Conservation (phyloP, 2,113 vertebrate species). For the Peromyscus leucopus region DNA sequence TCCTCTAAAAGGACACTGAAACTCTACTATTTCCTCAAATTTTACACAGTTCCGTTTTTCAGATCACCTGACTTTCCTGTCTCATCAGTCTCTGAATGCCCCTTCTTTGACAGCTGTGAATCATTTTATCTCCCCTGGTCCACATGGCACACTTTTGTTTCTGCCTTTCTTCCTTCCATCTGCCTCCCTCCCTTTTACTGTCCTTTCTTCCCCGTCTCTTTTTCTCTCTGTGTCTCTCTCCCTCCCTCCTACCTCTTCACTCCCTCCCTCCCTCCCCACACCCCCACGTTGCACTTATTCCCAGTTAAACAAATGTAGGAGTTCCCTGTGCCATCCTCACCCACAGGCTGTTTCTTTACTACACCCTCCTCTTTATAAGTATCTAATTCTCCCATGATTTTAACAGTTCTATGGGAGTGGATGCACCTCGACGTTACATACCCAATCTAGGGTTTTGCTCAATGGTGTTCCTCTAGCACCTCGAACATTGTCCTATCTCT, state of each 20-base stretch:
- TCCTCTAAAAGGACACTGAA: not conserved
- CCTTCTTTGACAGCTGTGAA: not conserved
- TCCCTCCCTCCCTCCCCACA: not conserved
- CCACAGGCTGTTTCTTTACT: not conserved
- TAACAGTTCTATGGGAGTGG: not conserved
- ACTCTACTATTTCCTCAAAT: not conserved
- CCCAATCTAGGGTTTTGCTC: not conserved
- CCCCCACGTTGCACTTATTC: not conserved
- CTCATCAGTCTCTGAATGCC: not conserved
- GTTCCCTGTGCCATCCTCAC: not conserved
- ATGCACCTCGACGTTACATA: not conserved
- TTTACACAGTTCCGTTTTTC: not conserved
- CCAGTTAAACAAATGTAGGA: not conserved
- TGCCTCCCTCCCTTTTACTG: not conserved
- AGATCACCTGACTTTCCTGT: not conserved
- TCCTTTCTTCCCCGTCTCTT: not conserved
- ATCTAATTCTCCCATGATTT: constrained; percentile 28
- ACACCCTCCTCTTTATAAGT: not conserved
- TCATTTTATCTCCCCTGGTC: not conserved
- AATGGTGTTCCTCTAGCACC: not conserved
- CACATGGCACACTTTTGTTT: not conserved
- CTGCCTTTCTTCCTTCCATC: not conserved
- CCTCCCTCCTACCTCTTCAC: not conserved
- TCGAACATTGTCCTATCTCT: not conserved
- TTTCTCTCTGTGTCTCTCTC: not conserved